phyloP scores from a whole-genome alignment of 2,113 vertebrate genomes.

The Ophiodon elongatus region DNA sequence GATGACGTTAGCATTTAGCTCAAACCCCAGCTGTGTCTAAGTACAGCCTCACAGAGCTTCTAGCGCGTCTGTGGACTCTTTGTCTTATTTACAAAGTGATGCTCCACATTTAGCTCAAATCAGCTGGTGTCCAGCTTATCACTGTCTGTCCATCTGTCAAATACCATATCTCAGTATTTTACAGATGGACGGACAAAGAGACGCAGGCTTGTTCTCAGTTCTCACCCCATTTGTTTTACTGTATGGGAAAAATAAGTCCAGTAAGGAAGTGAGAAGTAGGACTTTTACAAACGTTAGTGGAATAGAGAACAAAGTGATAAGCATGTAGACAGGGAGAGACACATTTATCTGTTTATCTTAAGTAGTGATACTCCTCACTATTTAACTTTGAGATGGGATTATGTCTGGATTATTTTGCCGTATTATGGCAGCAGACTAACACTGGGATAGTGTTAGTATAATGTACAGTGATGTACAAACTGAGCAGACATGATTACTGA shows the following conservation, averaged over 20 bases:
- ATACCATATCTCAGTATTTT: neutral
- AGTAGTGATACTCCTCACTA: neutral
- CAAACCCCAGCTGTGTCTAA: neutral
- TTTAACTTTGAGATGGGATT: neutral
- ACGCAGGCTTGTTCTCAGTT: neutral
- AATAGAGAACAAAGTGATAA: conserved; percentile 8
- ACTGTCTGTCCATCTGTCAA: neutral
- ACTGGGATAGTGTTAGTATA: neutral
- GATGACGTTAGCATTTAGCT: neutral
- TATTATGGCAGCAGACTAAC: neutral
- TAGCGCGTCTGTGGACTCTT: neutral
- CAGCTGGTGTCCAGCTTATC: neutral
- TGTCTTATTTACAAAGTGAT: neutral
- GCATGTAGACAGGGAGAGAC: neutral
- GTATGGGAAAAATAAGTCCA: neutral
- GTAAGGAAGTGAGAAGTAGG: conserved; percentile 8
- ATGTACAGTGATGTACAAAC: neutral
- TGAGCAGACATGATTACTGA: neutral
- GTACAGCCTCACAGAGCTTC: neutral
- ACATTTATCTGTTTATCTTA: neutral
- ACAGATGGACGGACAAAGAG: neutral
- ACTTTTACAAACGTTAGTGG: conserved; percentile 7
- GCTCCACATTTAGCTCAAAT: neutral
- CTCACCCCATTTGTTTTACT: neutral
- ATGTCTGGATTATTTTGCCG: conserved; percentile 8